phyloP scores from a whole-genome alignment of 1,140 invertebrate species.

The Vollenhovia emeryi region DNA sequence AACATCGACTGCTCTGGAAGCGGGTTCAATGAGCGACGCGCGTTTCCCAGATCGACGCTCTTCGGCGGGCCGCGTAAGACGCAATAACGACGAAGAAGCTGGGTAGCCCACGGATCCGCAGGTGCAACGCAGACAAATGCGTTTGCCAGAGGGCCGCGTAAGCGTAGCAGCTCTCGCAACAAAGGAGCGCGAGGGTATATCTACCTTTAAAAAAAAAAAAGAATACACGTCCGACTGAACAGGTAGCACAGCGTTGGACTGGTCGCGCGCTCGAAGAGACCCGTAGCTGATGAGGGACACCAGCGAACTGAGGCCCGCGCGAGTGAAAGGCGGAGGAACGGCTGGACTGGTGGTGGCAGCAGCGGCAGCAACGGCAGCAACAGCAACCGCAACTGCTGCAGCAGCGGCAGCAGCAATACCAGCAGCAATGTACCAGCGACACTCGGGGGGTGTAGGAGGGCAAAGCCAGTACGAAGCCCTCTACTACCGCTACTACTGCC shows the following conservation, averaged over 20 bases:
- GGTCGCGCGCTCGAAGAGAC: constrained; percentile 37
- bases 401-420: background rate
- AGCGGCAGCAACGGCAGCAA: constrained; percentile 9
- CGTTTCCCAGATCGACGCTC: background rate
- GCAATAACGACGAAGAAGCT: background rate
- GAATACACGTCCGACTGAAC: background rate
- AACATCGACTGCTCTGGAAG: background rate
- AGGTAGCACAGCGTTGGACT: background rate
- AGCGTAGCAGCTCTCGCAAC: background rate
- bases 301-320: constrained; percentile 77
- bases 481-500: constrained; percentile 1
- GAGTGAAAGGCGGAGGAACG: constrained; percentile 79
- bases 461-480: constrained; percentile 33
- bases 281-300: constrained; percentile 77
- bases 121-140: background rate
- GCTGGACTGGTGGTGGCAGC: background rate
- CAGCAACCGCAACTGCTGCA: constrained; percentile 6
- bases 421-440: background rate
- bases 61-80: background rate
- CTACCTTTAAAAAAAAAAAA: constrained; percentile 4
- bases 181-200: background rate
- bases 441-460: background rate
- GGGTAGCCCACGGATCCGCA: background rate
- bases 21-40: constrained; percentile 7
- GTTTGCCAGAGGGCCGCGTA: background rate